These are phyloP conservation scores for Miniopterus natalensis DNA, from an alignment of 2,113 vertebrate species.

Conservation along the genomic window DNA sequence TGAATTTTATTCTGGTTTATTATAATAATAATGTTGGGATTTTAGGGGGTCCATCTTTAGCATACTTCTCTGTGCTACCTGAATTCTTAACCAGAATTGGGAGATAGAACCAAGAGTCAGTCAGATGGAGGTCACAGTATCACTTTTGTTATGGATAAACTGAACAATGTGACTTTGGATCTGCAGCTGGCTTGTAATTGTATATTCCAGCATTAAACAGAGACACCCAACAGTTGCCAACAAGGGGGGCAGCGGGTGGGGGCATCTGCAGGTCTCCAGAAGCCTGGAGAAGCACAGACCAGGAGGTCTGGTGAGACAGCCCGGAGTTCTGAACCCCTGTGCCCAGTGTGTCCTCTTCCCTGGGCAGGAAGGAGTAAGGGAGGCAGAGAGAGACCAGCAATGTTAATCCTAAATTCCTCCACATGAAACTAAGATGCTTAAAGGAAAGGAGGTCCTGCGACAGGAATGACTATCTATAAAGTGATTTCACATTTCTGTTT, in stretches of 20 bases:
- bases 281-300: not conserved
- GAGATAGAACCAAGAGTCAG: not conserved
- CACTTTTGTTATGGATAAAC: not conserved
- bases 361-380: not conserved
- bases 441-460: not conserved
- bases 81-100: slow-evolving; percentile 10
- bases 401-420: not conserved
- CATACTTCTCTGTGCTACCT: not conserved
- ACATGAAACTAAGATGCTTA: not conserved
- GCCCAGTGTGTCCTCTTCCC: fast-evolving
- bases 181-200: not conserved
- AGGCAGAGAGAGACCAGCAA: not conserved
- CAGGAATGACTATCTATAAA: not conserved
- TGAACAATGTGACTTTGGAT: not conserved
- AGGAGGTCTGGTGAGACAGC: not conserved
- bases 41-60: not conserved
- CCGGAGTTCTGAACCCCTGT: not conserved
- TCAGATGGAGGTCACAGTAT: not conserved
- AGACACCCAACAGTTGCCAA: not conserved
- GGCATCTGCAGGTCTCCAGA: not conserved
- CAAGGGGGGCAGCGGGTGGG: fast-evolving
- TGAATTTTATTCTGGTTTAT: not conserved
- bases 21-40: not conserved
- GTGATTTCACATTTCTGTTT: not conserved
- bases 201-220: not conserved